Percentiles rank a stretch among this genome's conserved stretches.
Evolutionary conservation across 2,113 vertebrate species (phyloP).

Genomic region (Odontesthes bonariensis): DNA sequence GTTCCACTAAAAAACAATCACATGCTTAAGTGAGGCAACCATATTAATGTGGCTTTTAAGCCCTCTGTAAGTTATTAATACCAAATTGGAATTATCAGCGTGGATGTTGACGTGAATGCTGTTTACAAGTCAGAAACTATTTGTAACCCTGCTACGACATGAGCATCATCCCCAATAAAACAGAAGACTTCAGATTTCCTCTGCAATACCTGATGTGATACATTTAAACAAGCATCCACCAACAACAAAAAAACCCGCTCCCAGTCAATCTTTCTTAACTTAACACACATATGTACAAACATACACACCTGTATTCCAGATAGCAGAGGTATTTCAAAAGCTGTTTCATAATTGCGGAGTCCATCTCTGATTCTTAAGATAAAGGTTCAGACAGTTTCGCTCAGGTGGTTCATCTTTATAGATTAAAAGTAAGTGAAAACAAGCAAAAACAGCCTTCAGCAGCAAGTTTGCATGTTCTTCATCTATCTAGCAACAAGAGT

Average conservation of each 20-base stretch:
- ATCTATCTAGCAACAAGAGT: not conserved
- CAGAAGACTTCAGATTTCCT: too few relatives aligned
- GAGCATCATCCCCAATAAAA: too few relatives aligned
- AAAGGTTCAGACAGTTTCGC: constrained; percentile 26
- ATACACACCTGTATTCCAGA: constrained; percentile 3
- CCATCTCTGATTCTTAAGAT: constrained; percentile 25
- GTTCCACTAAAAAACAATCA: not conserved
- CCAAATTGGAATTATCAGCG: not conserved
- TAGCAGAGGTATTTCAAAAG: not conserved
- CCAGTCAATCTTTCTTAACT: not conserved
- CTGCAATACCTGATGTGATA: too few relatives aligned
- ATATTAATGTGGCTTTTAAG: not conserved
- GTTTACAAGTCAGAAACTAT: not conserved
- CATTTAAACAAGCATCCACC: too few relatives aligned
- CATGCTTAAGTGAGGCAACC: not conserved
- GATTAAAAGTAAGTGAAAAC: constrained; percentile 22
- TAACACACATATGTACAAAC: not conserved
- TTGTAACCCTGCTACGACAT: not conserved
- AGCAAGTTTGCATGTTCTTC: constrained; percentile 40
- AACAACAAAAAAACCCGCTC: too few relatives aligned
- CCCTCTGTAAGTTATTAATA: not conserved
- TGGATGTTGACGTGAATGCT: not conserved
- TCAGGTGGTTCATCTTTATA: constrained; percentile 30
- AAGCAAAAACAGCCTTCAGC: constrained; percentile 30
- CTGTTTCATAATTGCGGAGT: constrained; percentile 42